Evolutionary conservation across 2,113 vertebrate genomes (phyloP).

Genomic region (Sinocyclocheilus grahami): DNA sequence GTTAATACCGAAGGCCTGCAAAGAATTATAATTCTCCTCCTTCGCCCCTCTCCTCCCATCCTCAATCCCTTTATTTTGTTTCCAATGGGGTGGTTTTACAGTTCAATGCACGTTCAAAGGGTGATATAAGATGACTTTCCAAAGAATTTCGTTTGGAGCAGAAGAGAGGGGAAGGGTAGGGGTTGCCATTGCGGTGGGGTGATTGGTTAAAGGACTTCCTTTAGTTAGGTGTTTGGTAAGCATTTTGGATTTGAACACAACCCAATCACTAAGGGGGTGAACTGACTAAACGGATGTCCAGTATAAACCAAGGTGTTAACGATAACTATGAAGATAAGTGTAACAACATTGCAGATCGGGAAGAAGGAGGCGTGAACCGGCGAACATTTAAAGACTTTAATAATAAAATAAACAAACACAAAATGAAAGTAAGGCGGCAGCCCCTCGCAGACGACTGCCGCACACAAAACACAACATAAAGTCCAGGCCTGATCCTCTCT

Average conservation of each 20-base stretch:
- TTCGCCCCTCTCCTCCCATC: conserved; percentile 55
- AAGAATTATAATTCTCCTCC: conserved; percentile 81
- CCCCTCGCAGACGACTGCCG: too few relatives aligned
- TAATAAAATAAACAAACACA: too few relatives aligned
- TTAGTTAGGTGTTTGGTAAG: conserved; percentile 9
- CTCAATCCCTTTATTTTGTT: conserved; percentile 78
- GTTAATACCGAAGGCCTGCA: conserved; percentile 84
- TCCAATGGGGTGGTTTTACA: conserved; percentile 82
- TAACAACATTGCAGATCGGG: too few relatives aligned
- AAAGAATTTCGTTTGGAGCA: conserved; percentile 77
- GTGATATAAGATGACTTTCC: conserved; percentile 84
- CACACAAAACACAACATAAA: too few relatives aligned
- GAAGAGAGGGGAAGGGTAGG: conserved; percentile 65
- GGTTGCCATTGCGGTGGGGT: conserved; percentile 52
- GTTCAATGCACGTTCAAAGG: conserved; percentile 84
- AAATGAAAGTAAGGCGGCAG: too few relatives aligned
- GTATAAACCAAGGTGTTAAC: too few relatives aligned
- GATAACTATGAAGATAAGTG: too few relatives aligned
- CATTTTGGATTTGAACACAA: background rate
- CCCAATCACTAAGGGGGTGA: background rate
- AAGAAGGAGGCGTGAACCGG: too few relatives aligned
- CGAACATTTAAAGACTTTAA: too few relatives aligned
- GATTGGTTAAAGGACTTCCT: background rate
- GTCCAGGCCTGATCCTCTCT: too few relatives aligned
- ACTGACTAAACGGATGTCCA: background rate